Base-by-base conservation (phyloP, 1,140 invertebrate genomes). In the Popillia japonica region DNA sequence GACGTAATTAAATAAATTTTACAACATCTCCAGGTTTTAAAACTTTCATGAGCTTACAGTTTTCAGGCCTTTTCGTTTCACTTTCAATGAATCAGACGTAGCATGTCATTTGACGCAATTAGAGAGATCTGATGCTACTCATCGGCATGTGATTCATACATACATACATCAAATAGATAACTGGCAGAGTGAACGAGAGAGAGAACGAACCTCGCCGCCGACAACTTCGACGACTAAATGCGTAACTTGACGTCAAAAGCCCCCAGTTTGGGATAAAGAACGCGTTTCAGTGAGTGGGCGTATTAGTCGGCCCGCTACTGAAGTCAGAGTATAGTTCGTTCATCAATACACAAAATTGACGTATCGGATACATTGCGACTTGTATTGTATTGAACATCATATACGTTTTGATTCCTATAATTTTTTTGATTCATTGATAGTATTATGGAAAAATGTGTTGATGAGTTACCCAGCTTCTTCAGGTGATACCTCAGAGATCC, bases 231-330 rank as follows among this genome's bases (percentile, higher is more conserved):
- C 61, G 61, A 68, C 61, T 68, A 68, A 68, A 68, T 68, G 61
- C 61, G 61, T 68, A 68, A 68, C 61, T 68, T 68, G 61, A 68
- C 61, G 61, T 68, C 61, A 68, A 68, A 68, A 22, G 61, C 61
- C 61, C 61, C 61, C 61, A 22, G 61, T 68, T 68, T 22, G 27
- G 61, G 61, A 68, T 68, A 68, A 68, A 68, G 61, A 68, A 68
- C 61, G 61, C 61, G 61, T 68, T 68, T 68, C 61, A 22, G 61
- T 20, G 61, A 17, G 48, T 68, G 61, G 61, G 61, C 22, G 61
- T 68, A 68, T 68, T 68, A 68, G 61, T 20, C 61, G 61, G 61
- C 17, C 48, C 14, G 48, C 14, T 34, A 34, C 1, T 34, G 4
- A 34, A 34, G 27, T 34, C 27, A 34, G 4, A 34, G 27, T 34